Base-by-base conservation (phyloP, 64 coral and sea anemone species). In the Stichodactyla mertensii region DNA sequence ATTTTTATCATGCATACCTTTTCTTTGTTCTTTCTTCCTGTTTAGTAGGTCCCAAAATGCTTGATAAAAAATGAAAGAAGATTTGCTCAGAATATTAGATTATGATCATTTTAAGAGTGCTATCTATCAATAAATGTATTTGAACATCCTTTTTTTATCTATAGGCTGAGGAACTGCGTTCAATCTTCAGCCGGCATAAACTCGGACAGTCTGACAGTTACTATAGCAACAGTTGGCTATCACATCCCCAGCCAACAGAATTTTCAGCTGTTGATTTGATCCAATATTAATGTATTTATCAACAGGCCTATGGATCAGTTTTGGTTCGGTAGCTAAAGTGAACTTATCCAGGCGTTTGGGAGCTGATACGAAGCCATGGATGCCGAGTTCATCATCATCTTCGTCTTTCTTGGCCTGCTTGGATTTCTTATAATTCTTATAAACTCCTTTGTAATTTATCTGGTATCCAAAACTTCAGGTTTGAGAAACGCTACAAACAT, bases 401-500 rank as follows among this genome's bases (percentile, higher is more conserved):
- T 58, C 27, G 83, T 88, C 14, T 77, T 84, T 13, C 87, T 89
- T 64, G 88, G 57, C 2, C 51, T 96, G 6, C 82, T 88, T 2
- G 94, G 84, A 3, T 27, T 79, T 67, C 69, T 85, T 1, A 81
- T 87, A 51, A 55, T 90, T 36, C 16, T 85, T 28, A 85, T 87
- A 80, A 96, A 96, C 56, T 89, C 85, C 14, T 83, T 85, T 51
- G 94, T 93, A 27, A 87, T 96, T 16, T 82, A 80, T 20, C 82
- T 96, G 14, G 80, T 93, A 16, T 71, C 52, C 24, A 93, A 83
- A 80, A 83, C 87, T 52, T 15, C 53, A 81, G 87, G 79, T 87
- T 79, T 96, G 15, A 89, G 86, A 85, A 96, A 87, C 13, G 77
- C 86, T 31, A 93, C 94, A 18, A 96, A 96, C 45, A 53, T 96